A percentile compares a stretch with the other conserved stretches of the same genome.
Evolutionary conservation across 2,113 vertebrate species (phyloP).

Genomic region (Scophthalmus maximus): DNA sequence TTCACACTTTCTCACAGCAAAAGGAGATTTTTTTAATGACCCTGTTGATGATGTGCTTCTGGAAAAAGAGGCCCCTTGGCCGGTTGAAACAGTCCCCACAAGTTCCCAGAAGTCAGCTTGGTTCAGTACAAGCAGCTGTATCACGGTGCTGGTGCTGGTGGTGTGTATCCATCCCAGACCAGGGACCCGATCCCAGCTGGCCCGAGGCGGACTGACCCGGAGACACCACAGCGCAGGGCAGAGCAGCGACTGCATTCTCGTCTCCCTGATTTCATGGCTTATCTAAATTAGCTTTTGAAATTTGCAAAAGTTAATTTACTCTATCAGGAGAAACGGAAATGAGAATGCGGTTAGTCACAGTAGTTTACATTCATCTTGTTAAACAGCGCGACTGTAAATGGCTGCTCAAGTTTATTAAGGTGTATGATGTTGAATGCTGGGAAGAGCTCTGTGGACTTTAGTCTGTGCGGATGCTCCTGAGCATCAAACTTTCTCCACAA

Average conservation of each 20-base stretch:
- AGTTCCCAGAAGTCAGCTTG: too few relatives aligned
- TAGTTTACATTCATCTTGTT: slow-evolving; percentile 42
- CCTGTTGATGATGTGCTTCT: too few relatives aligned
- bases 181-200: neutral
- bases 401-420: neutral
- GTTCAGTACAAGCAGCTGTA: neutral
- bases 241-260: neutral
- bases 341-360: slow-evolving; percentile 41
- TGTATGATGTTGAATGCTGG: neutral
- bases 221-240: too few relatives aligned
- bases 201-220: neutral
- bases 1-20: too few relatives aligned
- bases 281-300: slow-evolving; percentile 69
- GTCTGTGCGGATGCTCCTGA: too few relatives aligned
- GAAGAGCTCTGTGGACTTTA: neutral
- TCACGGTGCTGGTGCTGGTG: neutral
- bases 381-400: slow-evolving; percentile 5
- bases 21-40: too few relatives aligned
- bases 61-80: too few relatives aligned
- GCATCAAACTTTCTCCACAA: too few relatives aligned
- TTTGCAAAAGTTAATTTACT: slow-evolving; percentile 64
- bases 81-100: too few relatives aligned
- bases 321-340: slow-evolving; percentile 53
- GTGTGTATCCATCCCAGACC: too few relatives aligned
- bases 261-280: slow-evolving; percentile 47